Base-by-base conservation (phyloP, 1,140 invertebrate species). In the Drosophila biarmipes region DNA sequence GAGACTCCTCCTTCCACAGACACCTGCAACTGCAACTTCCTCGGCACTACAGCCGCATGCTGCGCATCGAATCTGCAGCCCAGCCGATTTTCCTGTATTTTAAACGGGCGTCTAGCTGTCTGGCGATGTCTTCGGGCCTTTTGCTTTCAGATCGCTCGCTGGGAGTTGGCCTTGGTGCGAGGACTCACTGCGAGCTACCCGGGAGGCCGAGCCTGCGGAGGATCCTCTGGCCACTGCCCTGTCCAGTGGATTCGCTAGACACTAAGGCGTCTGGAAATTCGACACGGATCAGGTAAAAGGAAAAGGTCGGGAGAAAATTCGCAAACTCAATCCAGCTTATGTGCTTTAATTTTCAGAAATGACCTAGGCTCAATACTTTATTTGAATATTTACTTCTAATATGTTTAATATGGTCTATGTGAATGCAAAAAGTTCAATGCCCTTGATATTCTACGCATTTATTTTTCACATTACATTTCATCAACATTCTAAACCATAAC, bases 71-170 rank as follows among this genome's bases (percentile, higher is more conserved):
- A 62, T 42, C 52, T 75, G 68, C 71, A 54, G 37, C 51, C 37
- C 38, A 57, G 37, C 7, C 43, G 29, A 37, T 42, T 56, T 51
- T 27, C 51, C 40, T 40, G 37, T 31, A 51, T 54, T 73, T 69
- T 67, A 73, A 80, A 46, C 69, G 31, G 66, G 78, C 78, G 82
- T 84, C 84, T 78, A 59, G 75, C 45, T 76, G 82, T 87, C 82
- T 87, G 63, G 59, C 48, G 52, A 29, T 72, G 55, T 51, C 37
- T 38, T 14, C 12, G 45, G n/a, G 45, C 29, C 24, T 57, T 34
- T 49, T 48, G 54, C 27, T 19, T 29, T 12, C 27, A 40, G 73
- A 66, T 67, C 27, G 27, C 62, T 34, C 21, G 73, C 75, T 76
- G 85, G 78, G 85, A 55, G 29, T 8, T 57, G 56, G 27, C 68